Conservation (phyloP, 2,797 vertebrate species). For the Lagorchestes hirsutus region DNA sequence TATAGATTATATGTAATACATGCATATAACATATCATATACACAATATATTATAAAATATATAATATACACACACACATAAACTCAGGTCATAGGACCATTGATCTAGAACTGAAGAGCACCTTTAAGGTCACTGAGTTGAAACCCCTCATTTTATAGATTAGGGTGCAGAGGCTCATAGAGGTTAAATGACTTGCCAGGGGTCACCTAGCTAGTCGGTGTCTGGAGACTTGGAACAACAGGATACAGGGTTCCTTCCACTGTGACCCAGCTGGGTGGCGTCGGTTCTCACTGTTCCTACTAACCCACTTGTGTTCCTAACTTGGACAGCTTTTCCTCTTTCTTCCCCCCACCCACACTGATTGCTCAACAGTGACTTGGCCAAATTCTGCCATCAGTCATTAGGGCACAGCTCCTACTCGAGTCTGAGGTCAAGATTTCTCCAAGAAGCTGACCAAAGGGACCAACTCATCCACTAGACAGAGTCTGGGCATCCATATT, state of each 20-base stretch:
- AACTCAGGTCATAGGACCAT: neutral
- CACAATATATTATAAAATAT: neutral
- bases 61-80: too few relatives aligned
- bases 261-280: neutral
- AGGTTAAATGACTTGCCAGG: neutral
- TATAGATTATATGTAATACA: neutral
- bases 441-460: neutral
- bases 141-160: neutral
- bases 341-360: conserved; percentile 34
- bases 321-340: conserved; percentile 38
- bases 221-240: neutral
- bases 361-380: conserved; percentile 65
- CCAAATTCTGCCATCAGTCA: conserved; percentile 28
- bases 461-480: neutral
- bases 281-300: neutral
- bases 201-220: neutral
- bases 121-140: neutral
- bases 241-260: neutral
- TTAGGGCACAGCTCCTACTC: conserved; percentile 59
- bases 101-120: neutral
- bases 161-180: neutral
- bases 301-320: neutral
- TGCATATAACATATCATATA: neutral
- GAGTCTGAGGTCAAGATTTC: conserved; percentile 68
- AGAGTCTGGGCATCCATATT: neutral